Evolutionary conservation across 2,797 vertebrate species (phyloP), one percentile per base, ranked within the genome.

Genomic region (Oryzias sinensis): DNA sequence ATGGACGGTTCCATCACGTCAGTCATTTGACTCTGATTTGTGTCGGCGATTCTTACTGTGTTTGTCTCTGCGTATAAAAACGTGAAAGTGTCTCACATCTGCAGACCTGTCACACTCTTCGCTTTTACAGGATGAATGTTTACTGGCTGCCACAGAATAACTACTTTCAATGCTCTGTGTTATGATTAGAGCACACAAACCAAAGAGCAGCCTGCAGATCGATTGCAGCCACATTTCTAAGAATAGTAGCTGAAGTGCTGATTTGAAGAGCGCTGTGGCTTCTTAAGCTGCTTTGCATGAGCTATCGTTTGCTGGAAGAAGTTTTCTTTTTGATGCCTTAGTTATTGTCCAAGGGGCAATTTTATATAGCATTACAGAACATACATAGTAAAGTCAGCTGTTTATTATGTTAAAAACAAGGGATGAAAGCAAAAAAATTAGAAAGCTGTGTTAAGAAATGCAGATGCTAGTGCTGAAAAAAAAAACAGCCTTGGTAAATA

Each of bases 101-200:
- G 50, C 53, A 3, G 6, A 54, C 47, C 68, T 62, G 71, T 72
- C 69, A 56, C 13, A 3, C 51, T 49, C 62, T 53, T 67, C 70
- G 50, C 29, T 77, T 78, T 59, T 49, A 53, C 65, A 59, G 57
- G 62, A 79, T 75, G 70, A 81, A 82, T 81, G 72, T 59, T 27
- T 40, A 17, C 62, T 56, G 56, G 37, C 59, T 69, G 68, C 64
- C 59, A 66, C 70, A 72, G 72, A 63, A 75, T 58, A 68, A 82
- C 67, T 16, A 17, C 56, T 68, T 72, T 72, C 61, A 65, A 66
- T 66, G 57, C 56, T 59, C 55, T 37, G 53, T 49, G 65, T 62
- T 56, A 56, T 80, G 62, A 33, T 33, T 33, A 33, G 29, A 37
- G 33, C 11, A 37, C 33, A 37, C 11, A 37, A 37, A 37, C 9